phyloP scores from a whole-genome alignment of 2,888 invertebrate genomes.

The Andrena bicolor region DNA sequence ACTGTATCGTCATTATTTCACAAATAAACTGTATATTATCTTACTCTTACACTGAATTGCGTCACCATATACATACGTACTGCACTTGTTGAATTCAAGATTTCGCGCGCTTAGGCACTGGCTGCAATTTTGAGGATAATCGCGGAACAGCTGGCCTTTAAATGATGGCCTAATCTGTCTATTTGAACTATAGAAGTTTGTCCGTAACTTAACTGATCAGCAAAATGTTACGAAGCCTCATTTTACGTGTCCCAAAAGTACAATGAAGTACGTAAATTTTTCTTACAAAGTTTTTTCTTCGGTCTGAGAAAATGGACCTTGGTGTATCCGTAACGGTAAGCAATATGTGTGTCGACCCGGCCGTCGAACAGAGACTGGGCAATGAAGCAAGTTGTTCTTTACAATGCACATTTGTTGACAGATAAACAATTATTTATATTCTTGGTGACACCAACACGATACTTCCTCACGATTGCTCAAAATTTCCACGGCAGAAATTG shows the following conservation, averaged over 20 bases:
- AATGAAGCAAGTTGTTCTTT: slow-evolving; percentile 54
- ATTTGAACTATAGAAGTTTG: not conserved
- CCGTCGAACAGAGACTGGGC: slow-evolving; percentile 45
- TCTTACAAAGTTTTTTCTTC: slow-evolving; percentile 18
- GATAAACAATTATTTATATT: slow-evolving; percentile 35
- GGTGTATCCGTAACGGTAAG: slow-evolving; percentile 42
- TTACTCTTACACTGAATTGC: not conserved
- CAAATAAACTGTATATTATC: not conserved
- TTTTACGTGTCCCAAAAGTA: not conserved
- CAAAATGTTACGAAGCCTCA: not conserved
- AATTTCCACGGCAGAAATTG: slow-evolving; percentile 37
- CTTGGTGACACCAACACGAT: slow-evolving; percentile 13
- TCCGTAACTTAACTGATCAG: not conserved
- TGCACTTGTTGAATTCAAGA: not conserved
- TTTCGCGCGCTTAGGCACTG: slow-evolving; percentile 1
- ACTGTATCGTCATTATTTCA: not conserved
- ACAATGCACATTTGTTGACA: slow-evolving; percentile 40
- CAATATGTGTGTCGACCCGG: slow-evolving; percentile 37
- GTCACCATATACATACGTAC: not conserved
- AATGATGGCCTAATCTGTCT: slow-evolving; percentile 5
- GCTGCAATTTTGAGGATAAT: not conserved
- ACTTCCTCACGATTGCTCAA: slow-evolving; percentile 51
- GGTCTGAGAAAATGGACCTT: not conserved
- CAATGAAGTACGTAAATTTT: slow-evolving; percentile 19
- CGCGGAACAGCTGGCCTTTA: not conserved